phyloP scores from a whole-genome alignment of 1,140 invertebrate genomes.

The Ganaspis sp. region DNA sequence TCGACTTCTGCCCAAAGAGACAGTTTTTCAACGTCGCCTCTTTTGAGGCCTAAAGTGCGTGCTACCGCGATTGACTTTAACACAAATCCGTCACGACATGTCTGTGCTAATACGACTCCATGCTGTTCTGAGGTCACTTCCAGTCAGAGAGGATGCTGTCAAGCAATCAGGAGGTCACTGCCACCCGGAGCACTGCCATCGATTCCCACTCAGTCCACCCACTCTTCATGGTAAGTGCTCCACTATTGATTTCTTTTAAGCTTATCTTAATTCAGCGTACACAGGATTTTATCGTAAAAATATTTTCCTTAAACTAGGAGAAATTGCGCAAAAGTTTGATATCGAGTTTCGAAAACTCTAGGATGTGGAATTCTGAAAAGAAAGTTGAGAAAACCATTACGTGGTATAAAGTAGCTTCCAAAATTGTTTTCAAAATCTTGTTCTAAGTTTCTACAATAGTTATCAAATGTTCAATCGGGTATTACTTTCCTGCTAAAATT shows the following conservation, averaged over 20 bases:
- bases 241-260: not conserved
- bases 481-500: too few relatives aligned
- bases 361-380: too few relatives aligned
- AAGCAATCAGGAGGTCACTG: slow-evolving; percentile 72
- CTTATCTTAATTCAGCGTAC: too few relatives aligned
- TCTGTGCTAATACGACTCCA: slow-evolving; percentile 76
- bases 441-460: too few relatives aligned
- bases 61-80: slow-evolving; percentile 74
- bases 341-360: too few relatives aligned
- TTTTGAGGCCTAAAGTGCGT: slow-evolving; percentile 75
- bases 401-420: too few relatives aligned
- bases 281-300: too few relatives aligned
- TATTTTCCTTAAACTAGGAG: not conserved
- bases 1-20: slow-evolving; percentile 71
- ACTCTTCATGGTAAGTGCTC: slow-evolving; percentile 80
- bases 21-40: slow-evolving; percentile 71
- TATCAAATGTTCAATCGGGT: too few relatives aligned
- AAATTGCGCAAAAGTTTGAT: too few relatives aligned
- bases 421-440: too few relatives aligned
- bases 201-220: slow-evolving; percentile 76
- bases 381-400: too few relatives aligned
- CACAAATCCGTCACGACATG: slow-evolving; percentile 68
- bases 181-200: slow-evolving; percentile 76
- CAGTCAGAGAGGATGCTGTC: slow-evolving; percentile 68
- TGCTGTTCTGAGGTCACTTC: slow-evolving; percentile 70